Evolutionary conservation across 2,888 invertebrate genomes (phyloP).

Genomic region (Hymenopus coronatus): DNA sequence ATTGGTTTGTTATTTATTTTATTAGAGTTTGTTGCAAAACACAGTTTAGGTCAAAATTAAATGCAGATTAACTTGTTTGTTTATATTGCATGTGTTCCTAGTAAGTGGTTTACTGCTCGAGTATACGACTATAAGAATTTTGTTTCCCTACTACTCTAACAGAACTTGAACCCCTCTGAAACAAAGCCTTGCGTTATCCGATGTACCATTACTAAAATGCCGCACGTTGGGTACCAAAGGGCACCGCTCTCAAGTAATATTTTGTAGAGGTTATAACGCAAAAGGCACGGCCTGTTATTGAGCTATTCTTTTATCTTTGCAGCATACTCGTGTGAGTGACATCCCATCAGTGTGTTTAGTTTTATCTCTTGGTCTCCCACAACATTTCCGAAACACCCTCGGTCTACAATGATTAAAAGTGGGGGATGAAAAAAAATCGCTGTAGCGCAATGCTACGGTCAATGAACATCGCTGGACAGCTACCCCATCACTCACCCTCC

Average conservation of each 20-base stretch:
- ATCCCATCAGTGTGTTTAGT: background rate
- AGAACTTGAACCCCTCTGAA: too few species aligned
- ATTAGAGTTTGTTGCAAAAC: too few species aligned
- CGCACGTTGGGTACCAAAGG: background rate
- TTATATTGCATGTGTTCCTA: too few species aligned
- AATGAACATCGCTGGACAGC: background rate
- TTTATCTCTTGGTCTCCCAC: background rate
- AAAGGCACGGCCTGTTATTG: background rate
- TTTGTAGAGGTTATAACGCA: background rate
- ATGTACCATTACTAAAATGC: background rate
- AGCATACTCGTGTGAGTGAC: background rate
- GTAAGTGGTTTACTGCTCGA: too few species aligned
- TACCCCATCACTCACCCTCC: background rate
- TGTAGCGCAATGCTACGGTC: background rate
- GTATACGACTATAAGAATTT: too few species aligned
- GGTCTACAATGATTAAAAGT: background rate
- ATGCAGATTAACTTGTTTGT: too few species aligned
- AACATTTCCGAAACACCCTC: background rate
- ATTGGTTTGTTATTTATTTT: too few species aligned
- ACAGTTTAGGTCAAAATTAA: too few species aligned
- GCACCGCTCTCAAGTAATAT: background rate
- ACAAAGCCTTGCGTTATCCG: background rate
- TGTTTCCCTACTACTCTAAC: too few species aligned
- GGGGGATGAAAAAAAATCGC: background rate
- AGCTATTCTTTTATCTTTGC: background rate